Base-by-base conservation (phyloP, 2,797 vertebrate genomes). In the Prionace glauca region DNA sequence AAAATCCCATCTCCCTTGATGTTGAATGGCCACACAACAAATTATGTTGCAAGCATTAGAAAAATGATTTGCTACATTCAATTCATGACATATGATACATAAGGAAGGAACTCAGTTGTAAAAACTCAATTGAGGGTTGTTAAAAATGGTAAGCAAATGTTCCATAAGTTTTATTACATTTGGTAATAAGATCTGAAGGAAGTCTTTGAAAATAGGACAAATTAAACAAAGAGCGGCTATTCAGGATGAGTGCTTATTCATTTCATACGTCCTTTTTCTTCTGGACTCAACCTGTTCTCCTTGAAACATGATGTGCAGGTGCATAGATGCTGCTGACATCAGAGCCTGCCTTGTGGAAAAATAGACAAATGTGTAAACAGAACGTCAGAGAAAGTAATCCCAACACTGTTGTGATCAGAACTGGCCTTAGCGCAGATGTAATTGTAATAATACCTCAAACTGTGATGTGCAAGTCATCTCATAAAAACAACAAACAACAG, bases 201-300 rank as follows among this genome's bases (percentile, higher is more conserved):
- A 95, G 93, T 77, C 45, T 95, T 95, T 95, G 93, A 72, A 94
- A 95, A 95, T 95, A 95, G 93, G 93, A n/a, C 69, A 95, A 32
- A 95, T 77, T 29, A 77, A 56, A 77, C 45, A 95, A 95, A 95
- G 93, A 94, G 26, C 41, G 8, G 11, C 93, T 94, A 94, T 94
- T 94, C 93, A 94, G 41, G 22, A 77, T 50, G 72, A 77, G 93
- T 18, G 71, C 71, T 95, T 77, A 56, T 77, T 95, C 24, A 32
- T 74, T 95, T 95, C 93, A 95, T 50, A 69, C n/a, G 93, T 95
- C 41, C 29, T 29, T 60, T 77, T 95, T 95, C 72, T 77, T 77
- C 11, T 77, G 29, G 29, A 18, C 50, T 91, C 88, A 95, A 77
- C 93, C 93, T 95, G 72, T 56, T 50, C 93, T 77, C 41, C 45